These are phyloP conservation scores for Priocnemis perturbator DNA, from an alignment of 2,888 invertebrate species.

Conservation along the genomic window DNA sequence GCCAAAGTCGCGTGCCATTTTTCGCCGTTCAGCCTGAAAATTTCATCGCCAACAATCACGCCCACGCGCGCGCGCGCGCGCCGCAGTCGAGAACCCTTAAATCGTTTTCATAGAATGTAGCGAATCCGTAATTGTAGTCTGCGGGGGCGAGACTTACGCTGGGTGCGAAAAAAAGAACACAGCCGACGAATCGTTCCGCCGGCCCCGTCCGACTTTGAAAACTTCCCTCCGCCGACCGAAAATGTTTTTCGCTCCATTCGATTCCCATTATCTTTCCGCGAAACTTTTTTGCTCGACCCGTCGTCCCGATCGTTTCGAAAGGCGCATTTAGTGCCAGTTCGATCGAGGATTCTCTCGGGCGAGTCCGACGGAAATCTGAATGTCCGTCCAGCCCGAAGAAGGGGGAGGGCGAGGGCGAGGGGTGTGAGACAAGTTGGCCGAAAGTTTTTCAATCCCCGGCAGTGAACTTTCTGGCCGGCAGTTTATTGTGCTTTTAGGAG, in stretches of 20 bases:
- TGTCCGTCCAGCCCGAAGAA: conserved; percentile 50
- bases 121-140: neutral
- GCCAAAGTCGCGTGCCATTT: conserved; percentile 38
- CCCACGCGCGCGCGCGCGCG: neutral
- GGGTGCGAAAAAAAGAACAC: neutral
- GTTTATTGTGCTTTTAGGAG: conserved; percentile 8
- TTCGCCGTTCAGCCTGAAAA: conserved; percentile 12
- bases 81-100: neutral
- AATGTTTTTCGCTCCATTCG: neutral
- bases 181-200: neutral
- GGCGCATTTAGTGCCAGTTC: conserved; percentile 46
- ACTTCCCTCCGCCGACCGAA: neutral
- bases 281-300: conserved; percentile 1
- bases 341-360: conserved; percentile 52
- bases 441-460: conserved; percentile 6
- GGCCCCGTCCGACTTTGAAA: neutral
- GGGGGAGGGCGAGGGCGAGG: neutral
- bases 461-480: conserved; percentile 10
- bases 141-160: neutral
- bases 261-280: neutral
- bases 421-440: conserved; percentile 1
- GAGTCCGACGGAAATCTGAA: conserved; percentile 63
- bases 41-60: neutral
- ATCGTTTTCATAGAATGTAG: too few species aligned
- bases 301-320: conserved; percentile 17